phyloP scores from a whole-genome alignment of 1,140 invertebrate species.

The Drosophila punjabiensis region DNA sequence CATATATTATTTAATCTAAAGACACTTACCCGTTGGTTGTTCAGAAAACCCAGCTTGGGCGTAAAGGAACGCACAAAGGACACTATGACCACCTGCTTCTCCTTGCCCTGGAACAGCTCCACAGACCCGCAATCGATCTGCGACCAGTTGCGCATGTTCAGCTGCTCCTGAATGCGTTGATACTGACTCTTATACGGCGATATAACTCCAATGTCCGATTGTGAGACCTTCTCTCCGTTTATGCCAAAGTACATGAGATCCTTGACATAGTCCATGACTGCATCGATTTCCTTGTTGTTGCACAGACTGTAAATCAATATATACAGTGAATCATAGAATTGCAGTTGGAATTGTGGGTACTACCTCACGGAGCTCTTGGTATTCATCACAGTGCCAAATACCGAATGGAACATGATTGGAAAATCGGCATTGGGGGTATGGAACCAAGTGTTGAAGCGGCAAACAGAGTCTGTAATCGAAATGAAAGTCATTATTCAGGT shows the following conservation, averaged over 20 bases:
- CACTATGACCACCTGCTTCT: slow-evolving; percentile 92
- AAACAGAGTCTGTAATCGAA: slow-evolving; percentile 43
- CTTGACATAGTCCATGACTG: slow-evolving; percentile 87
- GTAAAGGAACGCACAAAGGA: slow-evolving; percentile 91
- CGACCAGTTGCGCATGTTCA: slow-evolving; percentile 70
- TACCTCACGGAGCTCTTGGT: slow-evolving; percentile 69
- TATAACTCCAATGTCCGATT: slow-evolving; percentile 92
- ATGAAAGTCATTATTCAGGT: not conserved
- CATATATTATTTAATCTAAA: not conserved
- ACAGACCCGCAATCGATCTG: slow-evolving; percentile 92
- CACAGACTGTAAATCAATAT: slow-evolving; percentile 47
- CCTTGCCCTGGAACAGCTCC: slow-evolving; percentile 95
- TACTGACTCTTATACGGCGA: slow-evolving; percentile 93
- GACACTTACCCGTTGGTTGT: slow-evolving; percentile 88
- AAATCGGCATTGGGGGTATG: slow-evolving; percentile 85
- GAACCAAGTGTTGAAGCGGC: slow-evolving; percentile 78
- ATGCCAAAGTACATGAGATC: slow-evolving; percentile 85
- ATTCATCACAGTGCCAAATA: slow-evolving; percentile 85
- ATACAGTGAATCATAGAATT: not conserved
- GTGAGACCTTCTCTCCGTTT: slow-evolving; percentile 85
- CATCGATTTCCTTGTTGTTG: slow-evolving; percentile 87
- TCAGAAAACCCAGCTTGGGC: slow-evolving; percentile 90
- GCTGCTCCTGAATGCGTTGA: slow-evolving; percentile 86
- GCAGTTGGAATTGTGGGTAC: not conserved
- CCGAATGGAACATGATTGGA: slow-evolving; percentile 89